phyloP scores from a whole-genome alignment of 2,797 vertebrate species.

The Sarcophilus harrisii region DNA sequence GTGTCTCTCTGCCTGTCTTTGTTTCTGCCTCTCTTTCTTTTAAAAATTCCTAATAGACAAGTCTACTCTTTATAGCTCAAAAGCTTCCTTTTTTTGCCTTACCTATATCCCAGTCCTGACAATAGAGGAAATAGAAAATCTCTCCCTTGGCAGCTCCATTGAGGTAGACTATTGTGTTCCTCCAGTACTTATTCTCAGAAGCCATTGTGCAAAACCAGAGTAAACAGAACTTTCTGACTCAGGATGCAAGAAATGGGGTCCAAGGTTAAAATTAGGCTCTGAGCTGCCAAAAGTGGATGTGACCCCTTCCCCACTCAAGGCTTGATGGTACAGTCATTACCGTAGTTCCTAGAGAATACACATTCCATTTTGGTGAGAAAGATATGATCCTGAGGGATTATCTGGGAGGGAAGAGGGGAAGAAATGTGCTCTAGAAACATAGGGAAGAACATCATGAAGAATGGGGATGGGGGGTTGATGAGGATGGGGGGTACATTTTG shows the following conservation, averaged over 20 bases:
- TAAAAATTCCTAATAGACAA: slow-evolving; percentile 21
- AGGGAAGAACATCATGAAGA: slow-evolving; percentile 65
- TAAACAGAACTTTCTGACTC: slow-evolving; percentile 80
- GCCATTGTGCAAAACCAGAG: slow-evolving; percentile 77
- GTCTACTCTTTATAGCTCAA: slow-evolving; percentile 60
- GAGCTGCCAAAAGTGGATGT: slow-evolving; percentile 77
- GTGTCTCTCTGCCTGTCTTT: too few species aligned
- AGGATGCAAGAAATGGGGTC: slow-evolving; percentile 80
- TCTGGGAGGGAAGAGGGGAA: neutral
- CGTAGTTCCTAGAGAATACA: neutral
- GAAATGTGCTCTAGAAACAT: slow-evolving; percentile 20
- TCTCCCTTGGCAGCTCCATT: slow-evolving; percentile 80
- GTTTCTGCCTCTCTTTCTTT: neutral
- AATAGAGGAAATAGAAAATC: slow-evolving; percentile 80
- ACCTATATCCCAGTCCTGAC: slow-evolving; percentile 78
- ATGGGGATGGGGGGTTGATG: too few species aligned
- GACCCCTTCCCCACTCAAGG: slow-evolving; percentile 74
- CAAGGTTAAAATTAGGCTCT: slow-evolving; percentile 66
- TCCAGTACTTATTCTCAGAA: slow-evolving; percentile 74
- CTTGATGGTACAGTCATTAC: slow-evolving; percentile 58
- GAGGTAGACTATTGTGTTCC: slow-evolving; percentile 82
- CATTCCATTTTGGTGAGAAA: slow-evolving; percentile 67
- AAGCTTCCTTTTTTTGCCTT: slow-evolving; percentile 69
- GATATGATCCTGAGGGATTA: slow-evolving; percentile 65
- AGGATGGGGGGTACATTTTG: slow-evolving; percentile 30